Conservation (phyloP, 2,888 invertebrate genomes). For the Drosophila quasianomalipes region DNA sequence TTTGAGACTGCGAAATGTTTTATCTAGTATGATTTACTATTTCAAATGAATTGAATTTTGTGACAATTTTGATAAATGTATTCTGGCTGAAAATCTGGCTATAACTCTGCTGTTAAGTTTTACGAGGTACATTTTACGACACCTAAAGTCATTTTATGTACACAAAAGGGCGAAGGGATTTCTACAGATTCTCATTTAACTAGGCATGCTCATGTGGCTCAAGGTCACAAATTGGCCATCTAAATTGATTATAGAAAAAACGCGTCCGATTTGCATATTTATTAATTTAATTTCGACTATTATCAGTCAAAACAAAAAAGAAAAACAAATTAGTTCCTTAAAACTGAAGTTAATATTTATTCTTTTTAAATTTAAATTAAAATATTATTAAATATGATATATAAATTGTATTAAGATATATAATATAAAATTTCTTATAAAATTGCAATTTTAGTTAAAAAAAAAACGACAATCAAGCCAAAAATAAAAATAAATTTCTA, state of each 20-base stretch:
- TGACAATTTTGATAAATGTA: neutral
- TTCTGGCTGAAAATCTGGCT: neutral
- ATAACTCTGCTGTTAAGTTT: neutral
- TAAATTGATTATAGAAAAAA: neutral
- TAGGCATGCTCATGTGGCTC: neutral
- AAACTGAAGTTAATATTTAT: neutral
- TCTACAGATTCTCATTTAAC: neutral
- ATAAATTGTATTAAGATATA: neutral
- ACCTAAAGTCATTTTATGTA: neutral
- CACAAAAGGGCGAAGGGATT: neutral
- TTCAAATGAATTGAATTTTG: neutral
- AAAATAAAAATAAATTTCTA: too few species aligned
- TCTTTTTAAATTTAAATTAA: neutral
- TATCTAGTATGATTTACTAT: neutral
- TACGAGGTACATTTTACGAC: neutral
- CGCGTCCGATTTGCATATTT: neutral
- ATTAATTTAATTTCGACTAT: neutral
- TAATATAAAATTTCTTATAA: neutral
- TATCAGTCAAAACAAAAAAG: neutral
- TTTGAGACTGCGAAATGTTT: neutral
- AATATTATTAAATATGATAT: neutral
- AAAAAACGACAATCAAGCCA: neutral
- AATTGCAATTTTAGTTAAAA: too few species aligned
- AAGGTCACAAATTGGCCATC: neutral
- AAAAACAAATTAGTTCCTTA: neutral